A percentile compares a stretch with the other conserved stretches of the same genome.
These are phyloP conservation scores for Dryobates pubescens DNA, from an alignment of 2,797 vertebrate genomes.

Conservation along the genomic window DNA sequence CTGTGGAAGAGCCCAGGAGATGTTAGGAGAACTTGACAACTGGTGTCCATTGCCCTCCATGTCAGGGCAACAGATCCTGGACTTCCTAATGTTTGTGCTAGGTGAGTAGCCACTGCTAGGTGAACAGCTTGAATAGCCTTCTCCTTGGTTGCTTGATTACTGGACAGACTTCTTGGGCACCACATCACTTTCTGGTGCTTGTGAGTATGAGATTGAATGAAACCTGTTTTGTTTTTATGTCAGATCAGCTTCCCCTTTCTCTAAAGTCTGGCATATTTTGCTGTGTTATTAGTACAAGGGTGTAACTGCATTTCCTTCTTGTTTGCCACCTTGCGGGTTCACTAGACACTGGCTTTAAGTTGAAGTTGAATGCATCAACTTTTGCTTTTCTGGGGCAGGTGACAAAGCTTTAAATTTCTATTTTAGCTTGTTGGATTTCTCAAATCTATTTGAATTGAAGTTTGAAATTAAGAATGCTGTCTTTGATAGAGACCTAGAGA, in stretches of 20 bases:
- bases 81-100: background rate
- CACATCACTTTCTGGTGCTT: background rate
- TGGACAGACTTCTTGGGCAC: background rate
- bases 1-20: background rate
- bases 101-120: background rate
- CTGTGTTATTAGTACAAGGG: accelerated
- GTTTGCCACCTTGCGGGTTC: background rate
- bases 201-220: background rate
- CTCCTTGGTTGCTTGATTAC: background rate
- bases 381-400: background rate
- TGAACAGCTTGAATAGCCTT: background rate
- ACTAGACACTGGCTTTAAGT: background rate
- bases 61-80: background rate
- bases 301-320: background rate
- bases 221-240: background rate
- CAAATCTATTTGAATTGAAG: background rate
- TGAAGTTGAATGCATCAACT: background rate
- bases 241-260: background rate
- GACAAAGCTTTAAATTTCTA: background rate
- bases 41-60: accelerated
- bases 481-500: background rate
- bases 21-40: background rate
- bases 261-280: background rate
- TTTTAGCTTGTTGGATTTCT: background rate
- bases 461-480: background rate